These are phyloP conservation scores for Manis javanica DNA, from an alignment of 2,797 vertebrate species.

Conservation along the genomic window DNA sequence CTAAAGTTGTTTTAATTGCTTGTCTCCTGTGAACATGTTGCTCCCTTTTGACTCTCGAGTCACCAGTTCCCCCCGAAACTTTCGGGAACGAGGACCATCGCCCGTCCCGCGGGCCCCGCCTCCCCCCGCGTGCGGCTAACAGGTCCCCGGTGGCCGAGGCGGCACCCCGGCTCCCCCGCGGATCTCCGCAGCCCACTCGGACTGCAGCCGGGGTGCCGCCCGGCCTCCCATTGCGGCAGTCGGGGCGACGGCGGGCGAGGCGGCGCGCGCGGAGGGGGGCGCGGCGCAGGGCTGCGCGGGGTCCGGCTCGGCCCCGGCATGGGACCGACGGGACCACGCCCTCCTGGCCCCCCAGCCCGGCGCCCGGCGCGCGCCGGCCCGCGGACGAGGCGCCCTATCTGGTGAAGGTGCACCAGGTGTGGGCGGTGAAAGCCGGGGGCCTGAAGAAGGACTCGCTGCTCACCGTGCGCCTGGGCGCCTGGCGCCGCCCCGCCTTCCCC, in stretches of 20 bases:
- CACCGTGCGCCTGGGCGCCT: no score
- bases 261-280: neutral
- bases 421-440: no score
- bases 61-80: no score
- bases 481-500: no score
- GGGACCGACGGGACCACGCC: conserved; percentile 39
- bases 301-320: conserved; percentile 7
- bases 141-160: conserved; percentile 45
- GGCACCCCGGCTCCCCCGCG: conserved; percentile 57
- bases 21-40: no score
- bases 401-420: conserved; percentile 89
- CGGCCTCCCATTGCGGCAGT: conserved; percentile 65
- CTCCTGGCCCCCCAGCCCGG: neutral
- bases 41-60: no score
- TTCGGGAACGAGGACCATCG: no score
- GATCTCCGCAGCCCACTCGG: conserved; percentile 72
- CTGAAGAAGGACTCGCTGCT: no score
- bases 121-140: no score
- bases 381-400: conserved; percentile 81
- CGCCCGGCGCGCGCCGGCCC: conserved; percentile 5
- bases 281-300: neutral
- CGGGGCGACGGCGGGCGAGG: neutral
- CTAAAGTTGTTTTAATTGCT: no score
- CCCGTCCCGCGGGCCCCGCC: no score
- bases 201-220: conserved; percentile 64